Base-by-base conservation (phyloP, 2,113 vertebrate genomes). In the Hippoglossus stenolepis region DNA sequence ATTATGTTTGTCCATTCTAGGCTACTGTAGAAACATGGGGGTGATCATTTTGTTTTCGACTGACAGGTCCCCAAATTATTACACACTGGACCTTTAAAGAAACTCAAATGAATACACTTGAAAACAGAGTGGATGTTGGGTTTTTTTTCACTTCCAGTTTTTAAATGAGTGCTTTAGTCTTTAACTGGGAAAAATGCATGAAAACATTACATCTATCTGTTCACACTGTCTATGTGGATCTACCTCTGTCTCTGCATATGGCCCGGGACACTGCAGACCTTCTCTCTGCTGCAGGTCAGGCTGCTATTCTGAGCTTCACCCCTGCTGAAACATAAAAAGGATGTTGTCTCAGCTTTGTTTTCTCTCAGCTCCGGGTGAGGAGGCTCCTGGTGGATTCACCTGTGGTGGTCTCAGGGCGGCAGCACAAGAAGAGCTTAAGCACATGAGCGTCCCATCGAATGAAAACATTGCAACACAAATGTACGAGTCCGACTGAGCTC, bases 341-440 rank as follows among this genome's bases (percentile, higher is more conserved):
- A 78, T 89, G 82, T 87, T 91, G 70, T 84, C 69, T 88, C 87
- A 93, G 85, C 82, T 91, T 89, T 90, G 85, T 86, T 89, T 90
- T 77, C 64, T 67, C 61, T 75, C 83, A 24, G 43, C 63, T 69
- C 43, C 43, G 11, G 15, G 45, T 5, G 45, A 49, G 75, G 65
- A 82, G 70, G 68, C 69, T 72, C 75, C 54, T 51, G 23, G 65
- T 72, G 77, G 78, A 88, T 66, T 62, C 31, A 53, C 17, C 38
- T 53, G 28, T 31, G 64, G 71, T 58, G 78, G 38, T 79, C 62
- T 79, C 4, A 61, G 67, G 61, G 71, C 66, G 23, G 31, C 31
- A 31, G 31, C 31, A 31, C 31, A 31, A 31, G 31, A 31, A 7
- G 23, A 71, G 21, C 43, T 35, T 2, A 9, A 40, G 45, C 47